Conservation (phyloP, 2,113 vertebrate species). For the Odontophorus gujanensis region DNA sequence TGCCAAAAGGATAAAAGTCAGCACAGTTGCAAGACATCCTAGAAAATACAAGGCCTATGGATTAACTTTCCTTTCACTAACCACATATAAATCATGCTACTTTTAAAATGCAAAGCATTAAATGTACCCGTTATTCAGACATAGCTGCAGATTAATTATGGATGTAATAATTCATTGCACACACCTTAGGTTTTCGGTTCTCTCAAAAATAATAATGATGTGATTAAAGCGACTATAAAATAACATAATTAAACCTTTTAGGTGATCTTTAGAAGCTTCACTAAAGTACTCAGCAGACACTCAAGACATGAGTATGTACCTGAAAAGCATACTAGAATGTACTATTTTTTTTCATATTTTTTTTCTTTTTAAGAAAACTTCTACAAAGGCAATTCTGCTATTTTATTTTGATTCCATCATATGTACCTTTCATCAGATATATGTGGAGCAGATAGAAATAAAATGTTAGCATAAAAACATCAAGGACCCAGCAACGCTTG, state of each 20-base stretch:
- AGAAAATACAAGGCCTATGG: not conserved
- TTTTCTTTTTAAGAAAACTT: not conserved
- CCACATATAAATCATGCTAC: not conserved
- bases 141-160: constrained; percentile 2
- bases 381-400: not conserved
- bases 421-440: not conserved
- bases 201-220: constrained; percentile 26
- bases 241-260: constrained; percentile 12
- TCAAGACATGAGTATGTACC: not conserved
- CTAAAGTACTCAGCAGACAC: not conserved
- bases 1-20: not conserved
- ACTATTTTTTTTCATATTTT: not conserved
- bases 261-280: not conserved
- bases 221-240: constrained; percentile 37
- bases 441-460: not conserved
- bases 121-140: not conserved
- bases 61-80: not conserved
- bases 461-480: not conserved
- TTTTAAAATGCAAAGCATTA: not conserved
- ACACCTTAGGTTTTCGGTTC: not conserved
- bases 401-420: not conserved
- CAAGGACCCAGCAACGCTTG: not conserved
- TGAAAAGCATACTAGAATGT: not conserved
- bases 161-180: not conserved
- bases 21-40: not conserved